These are phyloP conservation scores for Poeciliopsis gracilis DNA, from an alignment of 2,797 vertebrate genomes.

Conservation along the genomic window DNA sequence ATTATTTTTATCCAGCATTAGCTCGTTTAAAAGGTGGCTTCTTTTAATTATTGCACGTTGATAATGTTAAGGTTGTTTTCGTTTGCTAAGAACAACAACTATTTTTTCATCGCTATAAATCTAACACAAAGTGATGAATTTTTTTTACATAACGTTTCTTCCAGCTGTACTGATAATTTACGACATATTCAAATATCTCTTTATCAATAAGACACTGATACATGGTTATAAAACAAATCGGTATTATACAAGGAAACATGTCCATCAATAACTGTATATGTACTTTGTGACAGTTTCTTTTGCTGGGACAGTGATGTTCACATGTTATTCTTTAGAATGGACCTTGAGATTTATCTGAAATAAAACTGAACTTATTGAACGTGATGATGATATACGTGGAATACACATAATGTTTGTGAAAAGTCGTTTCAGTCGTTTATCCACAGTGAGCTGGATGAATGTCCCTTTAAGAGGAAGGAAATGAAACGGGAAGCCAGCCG, in stretches of 20 bases:
- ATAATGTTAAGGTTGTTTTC: not conserved
- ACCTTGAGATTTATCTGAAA: not conserved
- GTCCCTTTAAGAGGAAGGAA: conserved; percentile 63
- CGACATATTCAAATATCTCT: not conserved
- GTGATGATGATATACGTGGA: too few species aligned
- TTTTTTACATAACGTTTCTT: not conserved
- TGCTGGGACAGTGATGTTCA: not conserved
- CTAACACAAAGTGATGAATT: not conserved
- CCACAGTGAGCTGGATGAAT: conserved; percentile 11
- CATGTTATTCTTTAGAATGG: not conserved
- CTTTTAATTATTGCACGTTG: not conserved
- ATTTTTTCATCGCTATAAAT: not conserved
- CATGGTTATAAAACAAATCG: not conserved
- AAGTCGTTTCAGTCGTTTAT: too few species aligned
- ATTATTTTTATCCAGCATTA: not conserved
- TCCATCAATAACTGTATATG: not conserved
- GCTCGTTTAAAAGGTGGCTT: not conserved
- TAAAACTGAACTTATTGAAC: not conserved
- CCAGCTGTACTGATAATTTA: not conserved
- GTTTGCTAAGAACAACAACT: not conserved
- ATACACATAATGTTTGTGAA: too few species aligned
- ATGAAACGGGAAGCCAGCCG: conserved; percentile 21
- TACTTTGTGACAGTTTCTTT: not conserved
- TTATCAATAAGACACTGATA: not conserved
- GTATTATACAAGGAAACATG: not conserved